These are phyloP conservation scores for Chloromyia formosa DNA, from an alignment of 2,888 invertebrate genomes.

Conservation along the genomic window DNA sequence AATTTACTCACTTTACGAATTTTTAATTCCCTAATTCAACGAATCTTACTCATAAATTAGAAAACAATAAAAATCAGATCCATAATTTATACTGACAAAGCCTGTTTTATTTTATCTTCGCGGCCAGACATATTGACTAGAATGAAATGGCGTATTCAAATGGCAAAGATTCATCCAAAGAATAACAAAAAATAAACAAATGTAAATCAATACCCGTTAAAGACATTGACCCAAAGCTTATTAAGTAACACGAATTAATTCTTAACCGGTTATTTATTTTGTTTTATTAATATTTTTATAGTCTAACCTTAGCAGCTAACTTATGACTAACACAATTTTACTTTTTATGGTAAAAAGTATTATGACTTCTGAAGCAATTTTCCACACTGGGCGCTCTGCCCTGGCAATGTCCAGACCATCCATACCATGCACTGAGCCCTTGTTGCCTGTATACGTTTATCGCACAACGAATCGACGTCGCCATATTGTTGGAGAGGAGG, in stretches of 20 bases:
- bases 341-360: slow-evolving; percentile 14
- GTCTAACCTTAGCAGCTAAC: background rate
- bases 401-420: slow-evolving; percentile 58
- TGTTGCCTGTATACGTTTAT: slow-evolving; percentile 57
- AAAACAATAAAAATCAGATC: too few relatives aligned
- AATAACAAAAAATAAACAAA: background rate
- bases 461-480: slow-evolving; percentile 57
- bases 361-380: slow-evolving; percentile 22
- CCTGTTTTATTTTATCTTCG: too few relatives aligned
- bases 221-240: background rate
- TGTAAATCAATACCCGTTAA: background rate
- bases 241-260: background rate
- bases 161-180: background rate
- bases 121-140: background rate
- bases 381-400: slow-evolving; percentile 23
- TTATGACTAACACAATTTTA: slow-evolving; percentile 2
- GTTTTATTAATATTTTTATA: background rate
- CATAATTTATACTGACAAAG: too few relatives aligned
- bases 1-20: too few relatives aligned
- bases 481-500: slow-evolving; percentile 59
- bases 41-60: too few relatives aligned
- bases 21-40: too few relatives aligned
- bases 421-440: slow-evolving; percentile 62
- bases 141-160: background rate
- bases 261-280: background rate